phyloP scores from a whole-genome alignment of 1,140 invertebrate genomes.

The Brachionus rubens region DNA sequence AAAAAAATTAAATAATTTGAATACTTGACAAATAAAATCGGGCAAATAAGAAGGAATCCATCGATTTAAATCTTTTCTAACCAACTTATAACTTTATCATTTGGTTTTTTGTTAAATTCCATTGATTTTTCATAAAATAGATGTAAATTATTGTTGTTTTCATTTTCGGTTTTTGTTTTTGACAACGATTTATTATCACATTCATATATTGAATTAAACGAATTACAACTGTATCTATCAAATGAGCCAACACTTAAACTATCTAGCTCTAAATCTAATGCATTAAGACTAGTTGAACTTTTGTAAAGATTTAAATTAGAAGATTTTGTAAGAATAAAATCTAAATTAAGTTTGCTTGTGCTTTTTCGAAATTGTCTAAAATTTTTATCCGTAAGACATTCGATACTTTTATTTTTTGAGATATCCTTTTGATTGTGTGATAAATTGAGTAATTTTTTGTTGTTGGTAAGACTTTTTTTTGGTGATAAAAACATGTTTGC shows the following conservation, averaged over 20 bases:
- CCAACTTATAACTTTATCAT: slow-evolving; percentile 28
- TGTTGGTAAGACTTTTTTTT: too few species aligned
- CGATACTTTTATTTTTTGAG: too few species aligned
- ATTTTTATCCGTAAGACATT: too few species aligned
- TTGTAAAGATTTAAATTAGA: slow-evolving; percentile 15
- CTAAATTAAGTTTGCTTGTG: neutral
- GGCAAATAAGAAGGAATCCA: too few species aligned
- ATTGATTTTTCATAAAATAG: neutral
- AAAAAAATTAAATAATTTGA: neutral
- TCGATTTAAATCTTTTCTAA: slow-evolving; percentile 19
- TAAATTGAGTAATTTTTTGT: neutral
- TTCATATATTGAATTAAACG: neutral
- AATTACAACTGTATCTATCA: slow-evolving; percentile 18
- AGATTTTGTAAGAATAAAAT: neutral
- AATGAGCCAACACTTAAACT: slow-evolving; percentile 10
- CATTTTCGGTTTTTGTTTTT: neutral
- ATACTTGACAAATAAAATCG: too few species aligned
- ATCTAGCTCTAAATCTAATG: slow-evolving; percentile 12
- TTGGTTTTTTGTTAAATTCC: neutral
- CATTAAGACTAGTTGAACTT: slow-evolving; percentile 28
- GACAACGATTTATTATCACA: neutral
- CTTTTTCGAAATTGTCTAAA: too few species aligned
- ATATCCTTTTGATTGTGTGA: neutral
- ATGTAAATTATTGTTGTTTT: neutral
- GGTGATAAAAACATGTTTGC: too few species aligned